Percentiles rank a stretch among this genome's conserved stretches.
phyloP scores from a whole-genome alignment of 2,888 invertebrate genomes.

The Anticlea derivata region DNA sequence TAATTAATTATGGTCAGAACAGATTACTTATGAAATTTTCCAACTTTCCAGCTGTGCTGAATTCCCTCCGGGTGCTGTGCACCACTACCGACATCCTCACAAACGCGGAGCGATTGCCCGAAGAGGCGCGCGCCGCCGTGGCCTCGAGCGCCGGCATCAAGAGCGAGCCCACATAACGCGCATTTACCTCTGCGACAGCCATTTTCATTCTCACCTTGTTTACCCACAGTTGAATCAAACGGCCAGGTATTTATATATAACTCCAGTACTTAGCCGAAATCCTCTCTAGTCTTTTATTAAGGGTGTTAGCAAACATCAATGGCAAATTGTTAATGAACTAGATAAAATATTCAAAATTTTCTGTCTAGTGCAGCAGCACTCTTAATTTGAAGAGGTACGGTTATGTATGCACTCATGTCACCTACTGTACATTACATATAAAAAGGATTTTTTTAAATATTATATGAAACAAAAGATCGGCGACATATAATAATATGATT shows the following conservation, averaged over 20 bases:
- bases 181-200: conserved; percentile 7
- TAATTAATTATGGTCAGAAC: too few species aligned
- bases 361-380: neutral
- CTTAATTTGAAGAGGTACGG: conserved; percentile 1
- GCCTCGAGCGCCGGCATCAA: conserved; percentile 66
- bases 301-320: conserved; percentile 9
- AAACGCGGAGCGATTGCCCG: conserved; percentile 93
- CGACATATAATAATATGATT: too few species aligned
- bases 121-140: conserved; percentile 93
- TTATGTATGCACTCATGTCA: neutral
- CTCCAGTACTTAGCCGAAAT: conserved; percentile 15
- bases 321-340: too few species aligned
- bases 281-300: conserved; percentile 22
- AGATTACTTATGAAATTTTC: too few species aligned
- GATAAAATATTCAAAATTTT: neutral
- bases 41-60: conserved; percentile 91
- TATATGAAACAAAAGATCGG: too few species aligned
- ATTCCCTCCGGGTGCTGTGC: conserved; percentile 94
- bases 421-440: neutral
- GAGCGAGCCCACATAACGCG: conserved; percentile 66
- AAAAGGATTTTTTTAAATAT: neutral
- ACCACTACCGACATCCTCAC: conserved; percentile 96
- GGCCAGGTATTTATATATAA: conserved; percentile 1
- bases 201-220: conserved; percentile 6
- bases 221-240: conserved; percentile 5